Conservation (phyloP, 2,113 vertebrate species). For the Tyrannus savana region DNA sequence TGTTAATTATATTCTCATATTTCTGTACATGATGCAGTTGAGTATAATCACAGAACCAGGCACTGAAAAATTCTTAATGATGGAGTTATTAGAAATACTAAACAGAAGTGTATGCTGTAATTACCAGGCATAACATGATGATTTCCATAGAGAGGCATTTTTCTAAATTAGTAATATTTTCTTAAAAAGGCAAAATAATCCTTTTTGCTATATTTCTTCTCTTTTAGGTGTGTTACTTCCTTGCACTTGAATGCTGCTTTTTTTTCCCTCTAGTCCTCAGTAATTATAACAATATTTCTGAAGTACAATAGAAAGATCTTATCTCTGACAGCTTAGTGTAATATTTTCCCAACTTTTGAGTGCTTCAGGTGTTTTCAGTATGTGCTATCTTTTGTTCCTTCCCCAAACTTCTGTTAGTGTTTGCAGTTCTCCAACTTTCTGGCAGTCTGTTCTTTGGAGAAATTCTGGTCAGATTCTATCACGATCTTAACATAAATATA, state of each 20-base stretch:
- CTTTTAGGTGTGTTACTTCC: neutral
- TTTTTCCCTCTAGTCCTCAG: neutral
- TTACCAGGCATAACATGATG: neutral
- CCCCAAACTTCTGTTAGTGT: neutral
- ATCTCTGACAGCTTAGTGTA: neutral
- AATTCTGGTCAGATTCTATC: neutral
- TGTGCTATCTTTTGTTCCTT: neutral
- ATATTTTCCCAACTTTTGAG: neutral
- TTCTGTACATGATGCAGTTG: neutral
- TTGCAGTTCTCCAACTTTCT: neutral
- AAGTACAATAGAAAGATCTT: neutral
- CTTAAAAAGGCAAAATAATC: rapidly evolving
- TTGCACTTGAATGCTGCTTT: neutral
- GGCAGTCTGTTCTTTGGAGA: neutral
- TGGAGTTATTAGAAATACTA: neutral
- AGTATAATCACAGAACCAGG: neutral
- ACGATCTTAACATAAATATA: neutral
- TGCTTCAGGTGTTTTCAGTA: neutral
- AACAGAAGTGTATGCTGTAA: neutral
- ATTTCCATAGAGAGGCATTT: neutral
- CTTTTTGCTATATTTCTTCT: neutral
- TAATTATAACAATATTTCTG: neutral
- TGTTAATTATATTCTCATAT: neutral
- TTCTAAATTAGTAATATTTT: neutral
- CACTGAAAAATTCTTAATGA: neutral